phyloP scores from a whole-genome alignment of 2,888 invertebrate genomes.

The Aleiodes testaceus region DNA sequence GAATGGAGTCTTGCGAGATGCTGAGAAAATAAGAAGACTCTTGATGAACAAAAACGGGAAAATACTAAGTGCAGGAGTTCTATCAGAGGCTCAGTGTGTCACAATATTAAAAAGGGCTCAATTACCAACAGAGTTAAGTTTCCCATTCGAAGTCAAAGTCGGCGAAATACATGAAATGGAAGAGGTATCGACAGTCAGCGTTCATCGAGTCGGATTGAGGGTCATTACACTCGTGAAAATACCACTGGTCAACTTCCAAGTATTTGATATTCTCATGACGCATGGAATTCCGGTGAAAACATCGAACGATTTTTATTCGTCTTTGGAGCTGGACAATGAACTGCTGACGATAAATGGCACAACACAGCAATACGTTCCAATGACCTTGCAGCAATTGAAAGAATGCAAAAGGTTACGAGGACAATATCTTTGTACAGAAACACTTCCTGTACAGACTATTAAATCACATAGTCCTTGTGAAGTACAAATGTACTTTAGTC shows the following conservation, averaged over 20 bases:
- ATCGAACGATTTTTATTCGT: not conserved
- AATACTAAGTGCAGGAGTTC: too few species aligned
- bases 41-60: too few species aligned
- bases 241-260: too few species aligned
- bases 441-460: not conserved
- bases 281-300: too few species aligned
- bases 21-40: too few species aligned
- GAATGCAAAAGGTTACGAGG: not conserved
- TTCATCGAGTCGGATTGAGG: not conserved
- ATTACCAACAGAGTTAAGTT: too few species aligned
- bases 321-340: not conserved
- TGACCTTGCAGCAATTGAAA: not conserved
- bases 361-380: not conserved
- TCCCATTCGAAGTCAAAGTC: not conserved
- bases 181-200: not conserved
- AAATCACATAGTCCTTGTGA: not conserved
- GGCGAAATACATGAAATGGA: not conserved
- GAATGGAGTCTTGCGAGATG: too few species aligned
- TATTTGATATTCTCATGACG: too few species aligned
- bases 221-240: too few species aligned
- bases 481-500: conserved; percentile 1
- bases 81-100: too few species aligned
- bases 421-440: conserved; percentile 2
- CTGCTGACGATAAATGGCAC: not conserved
- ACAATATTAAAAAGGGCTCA: too few species aligned